A percentile compares a stretch with the other conserved stretches of the same genome.
phyloP scores from a whole-genome alignment of 1,140 invertebrate genomes.

The Ooceraea biroi region DNA sequence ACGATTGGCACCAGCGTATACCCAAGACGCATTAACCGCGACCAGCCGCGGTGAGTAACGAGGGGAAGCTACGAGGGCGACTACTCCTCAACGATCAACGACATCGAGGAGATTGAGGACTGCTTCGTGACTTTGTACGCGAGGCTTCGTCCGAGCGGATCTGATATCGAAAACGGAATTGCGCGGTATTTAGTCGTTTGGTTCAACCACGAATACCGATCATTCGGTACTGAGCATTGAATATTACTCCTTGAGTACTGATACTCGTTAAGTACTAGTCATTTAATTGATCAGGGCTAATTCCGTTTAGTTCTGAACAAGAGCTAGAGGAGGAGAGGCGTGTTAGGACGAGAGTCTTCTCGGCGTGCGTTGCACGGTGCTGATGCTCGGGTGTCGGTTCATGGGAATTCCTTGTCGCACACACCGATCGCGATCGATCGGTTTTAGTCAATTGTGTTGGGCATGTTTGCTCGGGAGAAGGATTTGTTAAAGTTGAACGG shows the following conservation, averaged over 20 bases:
- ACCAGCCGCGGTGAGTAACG: slow-evolving; percentile 27
- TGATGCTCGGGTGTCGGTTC: slow-evolving; percentile 26
- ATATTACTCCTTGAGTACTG: too few relatives aligned
- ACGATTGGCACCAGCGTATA: slow-evolving; percentile 77
- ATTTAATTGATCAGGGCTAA: background rate
- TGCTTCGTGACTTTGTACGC: slow-evolving; percentile 23
- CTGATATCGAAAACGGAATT: background rate
- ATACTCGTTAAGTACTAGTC: background rate
- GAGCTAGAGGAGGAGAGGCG: background rate
- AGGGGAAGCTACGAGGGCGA: slow-evolving; percentile 11
- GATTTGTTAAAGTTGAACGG: slow-evolving; percentile 48
- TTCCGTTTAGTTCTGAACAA: slow-evolving; percentile 17
- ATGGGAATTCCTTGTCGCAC: slow-evolving; percentile 18
- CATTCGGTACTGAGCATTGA: too few relatives aligned
- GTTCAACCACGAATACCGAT: too few relatives aligned
- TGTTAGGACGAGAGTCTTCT: background rate
- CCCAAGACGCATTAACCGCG: slow-evolving; percentile 58
- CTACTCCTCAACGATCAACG: background rate
- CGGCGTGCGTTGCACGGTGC: slow-evolving; percentile 22
- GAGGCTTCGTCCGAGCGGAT: background rate
- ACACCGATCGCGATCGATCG: slow-evolving; percentile 4
- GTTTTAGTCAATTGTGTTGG: slow-evolving; percentile 14
- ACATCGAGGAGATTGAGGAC: background rate
- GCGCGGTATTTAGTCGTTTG: background rate
- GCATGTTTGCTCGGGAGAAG: background rate